These are phyloP conservation scores for Euspilapteryx auroguttella DNA, from an alignment of 2,888 invertebrate species.

Conservation along the genomic window DNA sequence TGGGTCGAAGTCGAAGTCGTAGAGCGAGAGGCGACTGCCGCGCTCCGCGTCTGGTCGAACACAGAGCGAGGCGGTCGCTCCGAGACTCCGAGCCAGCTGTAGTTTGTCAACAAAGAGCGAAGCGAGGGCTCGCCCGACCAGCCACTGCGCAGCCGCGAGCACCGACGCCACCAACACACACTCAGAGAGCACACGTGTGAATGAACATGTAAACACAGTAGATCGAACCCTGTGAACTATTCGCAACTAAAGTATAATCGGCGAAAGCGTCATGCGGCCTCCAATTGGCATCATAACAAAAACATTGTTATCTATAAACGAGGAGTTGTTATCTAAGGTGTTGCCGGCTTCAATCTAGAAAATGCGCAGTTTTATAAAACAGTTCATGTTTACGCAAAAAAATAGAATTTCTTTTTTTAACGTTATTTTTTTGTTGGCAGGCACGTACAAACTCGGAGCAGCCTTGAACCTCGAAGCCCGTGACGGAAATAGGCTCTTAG, in stretches of 20 bases:
- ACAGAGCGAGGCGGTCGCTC: too few relatives aligned
- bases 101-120: slow-evolving; percentile 57
- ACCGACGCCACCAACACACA: slow-evolving; percentile 10
- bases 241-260: slow-evolving; percentile 4
- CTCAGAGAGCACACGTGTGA: slow-evolving; percentile 25
- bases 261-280: slow-evolving; percentile 11
- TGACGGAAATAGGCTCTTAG: too few relatives aligned
- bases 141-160: slow-evolving; percentile 34
- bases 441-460: too few relatives aligned
- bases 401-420: too few relatives aligned
- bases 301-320: slow-evolving; percentile 10
- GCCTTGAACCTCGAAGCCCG: too few relatives aligned
- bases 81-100: slow-evolving; percentile 6
- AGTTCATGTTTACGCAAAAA: too few relatives aligned
- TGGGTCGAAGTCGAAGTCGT: slow-evolving; percentile 11
- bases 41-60: slow-evolving; percentile 22
- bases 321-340: too few relatives aligned
- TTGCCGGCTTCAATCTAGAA: too few relatives aligned
- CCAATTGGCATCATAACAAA: slow-evolving; percentile 12
- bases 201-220: slow-evolving; percentile 42
- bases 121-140: slow-evolving; percentile 34
- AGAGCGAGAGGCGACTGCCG: slow-evolving; percentile 24
- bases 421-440: too few relatives aligned
- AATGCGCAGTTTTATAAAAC: too few relatives aligned
- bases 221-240: slow-evolving; percentile 6